These are phyloP conservation scores for Brachirus orientalis DNA, from an alignment of 2,113 vertebrate species.

Conservation along the genomic window DNA sequence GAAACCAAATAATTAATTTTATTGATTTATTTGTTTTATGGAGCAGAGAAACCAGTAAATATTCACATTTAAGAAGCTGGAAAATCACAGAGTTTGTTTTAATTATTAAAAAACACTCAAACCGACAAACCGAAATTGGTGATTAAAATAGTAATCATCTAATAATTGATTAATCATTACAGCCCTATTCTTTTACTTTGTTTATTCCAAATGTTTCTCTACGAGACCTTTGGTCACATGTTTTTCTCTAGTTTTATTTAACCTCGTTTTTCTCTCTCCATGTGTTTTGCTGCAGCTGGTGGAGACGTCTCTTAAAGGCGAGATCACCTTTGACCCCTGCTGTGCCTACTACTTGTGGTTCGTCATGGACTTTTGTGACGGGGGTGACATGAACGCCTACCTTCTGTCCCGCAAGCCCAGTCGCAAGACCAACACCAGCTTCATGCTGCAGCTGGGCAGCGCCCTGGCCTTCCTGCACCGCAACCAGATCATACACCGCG, in stretches of 20 bases:
- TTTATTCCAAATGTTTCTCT: too few relatives aligned
- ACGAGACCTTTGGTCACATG: too few relatives aligned
- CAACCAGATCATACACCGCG: slow-evolving; percentile 96
- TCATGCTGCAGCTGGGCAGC: slow-evolving; percentile 98
- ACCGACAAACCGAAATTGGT: too few relatives aligned
- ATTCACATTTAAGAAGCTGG: too few relatives aligned
- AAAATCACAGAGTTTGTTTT: too few relatives aligned
- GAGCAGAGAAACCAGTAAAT: too few relatives aligned
- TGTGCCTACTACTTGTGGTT: slow-evolving; percentile 98
- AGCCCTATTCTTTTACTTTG: too few relatives aligned
- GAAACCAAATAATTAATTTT: too few relatives aligned
- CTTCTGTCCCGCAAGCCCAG: slow-evolving; percentile 93
- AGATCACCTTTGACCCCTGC: slow-evolving; percentile 93
- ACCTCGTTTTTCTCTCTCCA: slow-evolving; percentile 25
- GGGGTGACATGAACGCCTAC: slow-evolving; percentile 98
- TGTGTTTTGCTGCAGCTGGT: slow-evolving; percentile 86
- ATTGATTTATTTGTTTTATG: too few relatives aligned
- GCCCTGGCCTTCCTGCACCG: slow-evolving; percentile 97
- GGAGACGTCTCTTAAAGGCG: slow-evolving; percentile 96
- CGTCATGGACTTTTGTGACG: slow-evolving; percentile 98
- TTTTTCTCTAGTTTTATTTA: slow-evolving; percentile 1
- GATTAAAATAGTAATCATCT: too few relatives aligned
- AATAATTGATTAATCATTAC: too few relatives aligned
- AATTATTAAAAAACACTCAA: too few relatives aligned
- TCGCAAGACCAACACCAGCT: slow-evolving; percentile 96